These are phyloP conservation scores for Blennius ocellaris DNA, from an alignment of 2,113 vertebrate species.

Conservation along the genomic window DNA sequence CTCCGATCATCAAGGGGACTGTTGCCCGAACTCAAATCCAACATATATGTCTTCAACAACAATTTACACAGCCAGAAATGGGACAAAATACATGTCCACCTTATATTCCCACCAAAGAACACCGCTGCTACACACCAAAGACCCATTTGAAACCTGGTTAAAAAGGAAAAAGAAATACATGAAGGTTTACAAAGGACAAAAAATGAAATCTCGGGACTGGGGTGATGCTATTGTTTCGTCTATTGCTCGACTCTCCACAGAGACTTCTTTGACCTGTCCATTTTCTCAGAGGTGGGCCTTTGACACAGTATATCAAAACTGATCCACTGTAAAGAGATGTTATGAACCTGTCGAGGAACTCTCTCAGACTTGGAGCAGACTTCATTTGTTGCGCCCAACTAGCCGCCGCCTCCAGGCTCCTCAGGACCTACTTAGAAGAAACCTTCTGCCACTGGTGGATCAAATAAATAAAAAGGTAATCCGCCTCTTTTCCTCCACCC, in stretches of 20 bases:
- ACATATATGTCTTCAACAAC: background rate
- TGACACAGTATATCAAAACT: constrained; percentile 45
- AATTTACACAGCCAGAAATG: background rate
- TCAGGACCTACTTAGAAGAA: constrained; percentile 53
- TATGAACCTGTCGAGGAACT: constrained; percentile 45
- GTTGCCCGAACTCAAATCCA: constrained; percentile 15
- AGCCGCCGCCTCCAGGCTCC: constrained; percentile 20
- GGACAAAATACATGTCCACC: background rate
- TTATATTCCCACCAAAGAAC: background rate
- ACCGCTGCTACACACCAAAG: background rate
- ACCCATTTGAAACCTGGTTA: background rate
- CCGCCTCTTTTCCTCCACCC: constrained; percentile 43
- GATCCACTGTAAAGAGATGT: constrained; percentile 57
- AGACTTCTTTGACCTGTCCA: constrained; percentile 32
- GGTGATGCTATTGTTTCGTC: background rate
- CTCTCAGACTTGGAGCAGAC: constrained; percentile 36
- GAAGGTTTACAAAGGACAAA: constrained; percentile 1
- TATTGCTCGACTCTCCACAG: background rate
- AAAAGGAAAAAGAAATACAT: background rate
- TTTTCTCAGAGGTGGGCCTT: constrained; percentile 33
- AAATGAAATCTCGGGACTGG: background rate
- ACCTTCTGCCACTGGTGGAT: constrained; percentile 46
- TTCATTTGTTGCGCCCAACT: constrained; percentile 43
- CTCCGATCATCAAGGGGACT: constrained; percentile 16
- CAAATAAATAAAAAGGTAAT: constrained; percentile 73